Percentiles rank a stretch among this genome's conserved stretches.
Conservation (phyloP, 1,140 invertebrate genomes). For the Neodiprion fabricii region DNA sequence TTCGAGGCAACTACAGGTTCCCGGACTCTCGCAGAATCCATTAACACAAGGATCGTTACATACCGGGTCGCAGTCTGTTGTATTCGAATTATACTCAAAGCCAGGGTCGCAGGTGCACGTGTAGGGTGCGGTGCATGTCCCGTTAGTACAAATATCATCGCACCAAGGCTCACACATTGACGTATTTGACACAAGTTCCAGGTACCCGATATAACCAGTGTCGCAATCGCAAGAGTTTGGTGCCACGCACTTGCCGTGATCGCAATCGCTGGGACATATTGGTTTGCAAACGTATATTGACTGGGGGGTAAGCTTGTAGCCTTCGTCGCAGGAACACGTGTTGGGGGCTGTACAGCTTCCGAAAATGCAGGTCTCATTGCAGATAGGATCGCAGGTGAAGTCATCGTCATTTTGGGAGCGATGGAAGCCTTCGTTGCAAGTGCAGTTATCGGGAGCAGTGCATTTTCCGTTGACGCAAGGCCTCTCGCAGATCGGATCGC, state of each 20-base stretch:
- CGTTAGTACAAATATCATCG: constrained; percentile 33
- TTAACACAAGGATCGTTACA: too few relatives aligned
- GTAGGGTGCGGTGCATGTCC: constrained; percentile 32
- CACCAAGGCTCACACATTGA: constrained; percentile 31
- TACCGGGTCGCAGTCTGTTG: too few relatives aligned
- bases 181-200: constrained; percentile 13
- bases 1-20: too few relatives aligned
- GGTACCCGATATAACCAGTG: constrained; percentile 20
- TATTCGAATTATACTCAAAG: neutral
- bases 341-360: constrained; percentile 33
- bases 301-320: constrained; percentile 25
- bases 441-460: constrained; percentile 65
- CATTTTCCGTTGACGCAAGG: constrained; percentile 67
- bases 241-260: constrained; percentile 15
- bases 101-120: neutral
- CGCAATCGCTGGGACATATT: neutral
- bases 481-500: constrained; percentile 52
- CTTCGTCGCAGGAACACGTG: constrained; percentile 31
- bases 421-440: constrained; percentile 40
- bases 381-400: constrained; percentile 21
- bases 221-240: constrained; percentile 43
- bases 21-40: too few relatives aligned
- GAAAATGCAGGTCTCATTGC: constrained; percentile 26
- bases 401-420: neutral
- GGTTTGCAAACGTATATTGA: constrained; percentile 16